These are phyloP conservation scores for Ceramica pisi DNA, from an alignment of 2,888 invertebrate species.

Conservation along the genomic window DNA sequence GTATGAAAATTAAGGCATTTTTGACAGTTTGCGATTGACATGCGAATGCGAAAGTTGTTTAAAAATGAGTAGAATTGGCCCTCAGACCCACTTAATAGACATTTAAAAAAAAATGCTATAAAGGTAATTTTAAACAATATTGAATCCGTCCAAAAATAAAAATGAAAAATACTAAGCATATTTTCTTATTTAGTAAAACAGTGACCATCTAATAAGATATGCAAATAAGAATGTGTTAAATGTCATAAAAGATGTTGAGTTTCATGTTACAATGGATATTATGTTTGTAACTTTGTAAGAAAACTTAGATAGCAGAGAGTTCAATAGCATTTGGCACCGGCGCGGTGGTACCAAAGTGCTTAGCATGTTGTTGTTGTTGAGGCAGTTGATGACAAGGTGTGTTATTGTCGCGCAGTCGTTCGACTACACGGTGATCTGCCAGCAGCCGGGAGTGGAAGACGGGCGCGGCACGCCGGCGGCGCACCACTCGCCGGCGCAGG, in stretches of 20 bases:
- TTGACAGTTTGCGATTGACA: too few relatives aligned
- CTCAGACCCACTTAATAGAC: conserved; percentile 55
- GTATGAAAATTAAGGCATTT: too few relatives aligned
- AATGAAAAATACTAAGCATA: conserved; percentile 1
- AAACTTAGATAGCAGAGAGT: too few relatives aligned
- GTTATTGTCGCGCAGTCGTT: conserved; percentile 92
- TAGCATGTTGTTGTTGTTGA: background rate
- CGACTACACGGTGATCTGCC: conserved; percentile 98
- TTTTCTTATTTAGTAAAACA: conserved; percentile 15
- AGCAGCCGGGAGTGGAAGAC: conserved; percentile 91
- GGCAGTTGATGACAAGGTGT: conserved; percentile 10
- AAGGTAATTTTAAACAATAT: conserved; percentile 21
- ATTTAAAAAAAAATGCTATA: conserved; percentile 50
- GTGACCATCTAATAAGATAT: conserved; percentile 51
- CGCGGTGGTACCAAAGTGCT: too few relatives aligned
- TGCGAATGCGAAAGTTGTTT: too few relatives aligned
- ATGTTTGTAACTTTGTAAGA: too few relatives aligned
- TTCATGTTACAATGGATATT: conserved; percentile 10
- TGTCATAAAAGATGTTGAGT: conserved; percentile 26
- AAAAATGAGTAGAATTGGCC: too few relatives aligned
- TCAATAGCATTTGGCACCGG: background rate
- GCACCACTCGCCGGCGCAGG: conserved; percentile 91
- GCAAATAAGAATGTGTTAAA: conserved; percentile 48
- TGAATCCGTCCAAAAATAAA: background rate
- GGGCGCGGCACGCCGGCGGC: conserved; percentile 92